Base-by-base conservation (phyloP, 1,140 invertebrate species). In the Diorhabda sublineata region DNA sequence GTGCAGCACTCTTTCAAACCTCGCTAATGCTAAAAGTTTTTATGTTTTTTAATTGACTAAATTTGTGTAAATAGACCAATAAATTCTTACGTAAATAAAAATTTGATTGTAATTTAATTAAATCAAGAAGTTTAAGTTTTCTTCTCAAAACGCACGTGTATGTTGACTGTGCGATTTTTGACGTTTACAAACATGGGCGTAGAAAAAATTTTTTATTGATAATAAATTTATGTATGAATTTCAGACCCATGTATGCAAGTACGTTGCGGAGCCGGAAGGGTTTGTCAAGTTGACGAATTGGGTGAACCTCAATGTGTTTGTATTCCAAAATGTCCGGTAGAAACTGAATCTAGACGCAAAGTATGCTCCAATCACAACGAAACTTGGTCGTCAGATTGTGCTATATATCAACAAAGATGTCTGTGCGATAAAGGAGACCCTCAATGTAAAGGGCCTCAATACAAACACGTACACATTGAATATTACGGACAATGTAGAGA, bases 321-420 rank as follows among this genome's bases (percentile, higher is more conserved):
- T 82, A 90, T 97, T 73, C 87, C 89, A 64, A 85, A 87, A 11
- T 98, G 95, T 75, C 92, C 92, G 42, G 82, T 86, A 69, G 93
- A 96, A 83, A 83, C 83, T 3, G 93, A 96, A 78, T 84, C 87
- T 0, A 85, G 93, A 45, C 87, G 93, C 74, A 91, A 90, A 81
- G 95, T 97, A 44, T 98, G 96, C 84, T 94, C 92, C 58, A 97
- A 96, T 82, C 89, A 91, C 82, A 98, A 98, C 78, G 91, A 96
- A 82, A 98, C 96, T 2, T 98, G 94, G 89, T 83, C 87, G 9
- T 96, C 94, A 9, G 94, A 97, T 78, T 98, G 96, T 82, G 90
- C 96, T 76, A 88, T 98, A 64, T 93, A 97, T 82, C 91, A 92
- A 70, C 90, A 95, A 81, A 86, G 94, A 71, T 98, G 96, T 80